Evolutionary conservation across 2,113 vertebrate genomes (phyloP), one percentile per base, ranked within the genome.

Genomic region (Brevimyrus niger): DNA sequence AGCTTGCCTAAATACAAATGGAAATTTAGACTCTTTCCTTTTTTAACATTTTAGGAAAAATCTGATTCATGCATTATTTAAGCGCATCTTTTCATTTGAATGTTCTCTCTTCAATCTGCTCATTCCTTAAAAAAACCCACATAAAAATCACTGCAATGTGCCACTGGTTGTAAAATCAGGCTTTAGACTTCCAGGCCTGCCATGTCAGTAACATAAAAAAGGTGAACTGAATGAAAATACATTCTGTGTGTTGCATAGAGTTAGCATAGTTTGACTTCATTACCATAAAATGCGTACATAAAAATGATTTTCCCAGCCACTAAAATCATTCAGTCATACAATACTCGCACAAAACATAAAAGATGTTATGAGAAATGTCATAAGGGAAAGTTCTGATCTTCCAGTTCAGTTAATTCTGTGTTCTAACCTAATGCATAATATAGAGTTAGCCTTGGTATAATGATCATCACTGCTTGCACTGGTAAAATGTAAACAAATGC

Each of bases 21-120:
- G 21, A 90, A 69, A 86, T 90, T 6, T 35, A 89, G 21, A 5
- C 23, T 87, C 10, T 61, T 88, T 89, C 31, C 69, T 80, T 76
- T 58, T 88, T 44, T 89, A 89, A 17, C 19, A 42, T 58, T 87
- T 55, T 50, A 21, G 48, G 50, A 55, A 87, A 47, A 61, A 38
- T 80, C 73, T 7, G 31, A 35, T 38, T 31, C 65, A 61, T 88
- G 65, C 58, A 86, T 84, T 89, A 80, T 61, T 87, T 38, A 88
- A 87, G 50, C 87, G 13, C 86, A 84, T 89, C 31, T 69, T 87
- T 53, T 86, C 17, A 48, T 85, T 89, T 88, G 83, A 86, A 85
- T 86, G 87, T 38, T 69, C 84, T 76, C 65, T 65, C 21, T 73
- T 90, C 86, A 53, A 53, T 87, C 86, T 87, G 86, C 50, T 38